phyloP scores from a whole-genome alignment of 2,888 invertebrate genomes.

The Neoascia interrupta region DNA sequence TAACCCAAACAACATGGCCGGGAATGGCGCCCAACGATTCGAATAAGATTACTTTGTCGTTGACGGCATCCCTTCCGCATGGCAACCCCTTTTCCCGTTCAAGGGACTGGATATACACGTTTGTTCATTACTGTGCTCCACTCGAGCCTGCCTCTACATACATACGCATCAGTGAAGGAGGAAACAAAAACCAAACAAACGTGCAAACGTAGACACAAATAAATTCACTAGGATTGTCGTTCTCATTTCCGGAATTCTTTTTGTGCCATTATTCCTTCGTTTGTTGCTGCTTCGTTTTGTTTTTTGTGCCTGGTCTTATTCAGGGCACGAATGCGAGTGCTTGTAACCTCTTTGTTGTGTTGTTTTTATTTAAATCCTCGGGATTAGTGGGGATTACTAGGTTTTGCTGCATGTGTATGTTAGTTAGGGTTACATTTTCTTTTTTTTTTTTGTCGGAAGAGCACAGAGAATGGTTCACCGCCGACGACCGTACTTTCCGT shows the following conservation, averaged over 20 bases:
- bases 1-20: slow-evolving; percentile 20
- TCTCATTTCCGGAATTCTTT: slow-evolving; percentile 67
- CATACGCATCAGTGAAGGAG: background rate
- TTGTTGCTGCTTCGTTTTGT: slow-evolving; percentile 32
- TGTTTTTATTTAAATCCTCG: slow-evolving; percentile 52
- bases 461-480: slow-evolving; percentile 27
- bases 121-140: slow-evolving; percentile 41
- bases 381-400: slow-evolving; percentile 62
- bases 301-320: slow-evolving; percentile 52
- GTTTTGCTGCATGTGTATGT: slow-evolving; percentile 51
- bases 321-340: slow-evolving; percentile 59
- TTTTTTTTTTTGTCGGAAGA: slow-evolving; percentile 20
- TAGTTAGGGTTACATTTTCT: slow-evolving; percentile 15
- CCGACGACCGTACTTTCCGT: too few relatives aligned
- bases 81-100: slow-evolving; percentile 43
- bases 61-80: slow-evolving; percentile 65
- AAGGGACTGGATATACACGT: too few relatives aligned
- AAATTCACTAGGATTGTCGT: slow-evolving; percentile 67
- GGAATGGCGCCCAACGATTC: slow-evolving; percentile 40
- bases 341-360: slow-evolving; percentile 59
- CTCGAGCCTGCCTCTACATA: background rate
- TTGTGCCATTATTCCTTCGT: slow-evolving; percentile 57
- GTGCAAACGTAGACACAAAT: slow-evolving; percentile 69
- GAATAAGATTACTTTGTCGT: slow-evolving; percentile 65
- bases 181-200: slow-evolving; percentile 49